Evolutionary conservation across 2,888 invertebrate species (phyloP), one percentile per base, ranked within the genome.

Genomic region (Germaria angustata): DNA sequence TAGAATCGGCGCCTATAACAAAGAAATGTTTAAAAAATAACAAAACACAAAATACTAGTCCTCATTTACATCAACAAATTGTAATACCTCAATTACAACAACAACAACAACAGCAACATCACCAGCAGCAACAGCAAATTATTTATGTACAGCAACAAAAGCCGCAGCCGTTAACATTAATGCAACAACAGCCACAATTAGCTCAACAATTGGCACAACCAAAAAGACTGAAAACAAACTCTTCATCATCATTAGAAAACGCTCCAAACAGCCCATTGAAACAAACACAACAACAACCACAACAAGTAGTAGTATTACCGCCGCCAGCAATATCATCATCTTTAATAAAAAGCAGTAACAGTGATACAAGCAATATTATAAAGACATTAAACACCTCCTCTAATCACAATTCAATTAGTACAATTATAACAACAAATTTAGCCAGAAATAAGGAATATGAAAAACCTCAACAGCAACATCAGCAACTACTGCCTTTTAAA

Each of bases 1-100:
- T 94, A 91, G 94, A 94, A 90, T 92, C 92, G 69, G 91, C 91
- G 84, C 92, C 92, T 49, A 87, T 91, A 22, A 89, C 86, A 85
- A 88, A 86, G 77, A 86, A 82, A 61, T 73, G 81, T 22, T 51
- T 80, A 11, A 59, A 36, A 65, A 20, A 73, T 15, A 49, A 63
- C 53, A 81, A 66, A 80, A 84, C 84, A 68, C 84, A 84, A 61
- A 75, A 55, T 79, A 72, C 82, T 78, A 72, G 71, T 80, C 68
- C 65, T 76, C 57, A 69, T 46, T 76, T 73, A 51, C 84, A 84
- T 44, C 77, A 79, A 77, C 77, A 81, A 63, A 68, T 66, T 69
- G 77, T 84, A 72, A 79, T 73, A 76, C 72, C 79, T 73, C 81
- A 81, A 73, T 78, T 57, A 77, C 72, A 65, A 69, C 79, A 81